A percentile compares a stretch with the other conserved stretches of the same genome.
These are phyloP conservation scores for Gerris lacustris DNA, from an alignment of 2,888 invertebrate genomes.

Conservation along the genomic window DNA sequence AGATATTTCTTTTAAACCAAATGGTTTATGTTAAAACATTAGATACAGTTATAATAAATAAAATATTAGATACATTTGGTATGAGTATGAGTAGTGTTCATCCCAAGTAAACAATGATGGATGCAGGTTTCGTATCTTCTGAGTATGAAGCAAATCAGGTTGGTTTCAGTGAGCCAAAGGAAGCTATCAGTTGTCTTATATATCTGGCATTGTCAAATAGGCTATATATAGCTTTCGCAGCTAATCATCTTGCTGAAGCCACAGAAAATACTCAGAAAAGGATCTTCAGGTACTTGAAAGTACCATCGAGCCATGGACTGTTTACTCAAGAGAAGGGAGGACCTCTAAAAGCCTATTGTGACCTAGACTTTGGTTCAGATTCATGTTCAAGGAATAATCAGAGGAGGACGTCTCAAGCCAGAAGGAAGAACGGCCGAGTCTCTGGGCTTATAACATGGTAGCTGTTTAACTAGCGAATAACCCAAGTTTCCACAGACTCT, in stretches of 20 bases:
- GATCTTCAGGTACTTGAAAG: slow-evolving; percentile 24
- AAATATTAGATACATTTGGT: slow-evolving; percentile 1
- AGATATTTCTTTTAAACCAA: not conserved
- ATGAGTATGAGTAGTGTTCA: not conserved
- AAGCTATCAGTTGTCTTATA: slow-evolving; percentile 28
- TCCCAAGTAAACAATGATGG: not conserved
- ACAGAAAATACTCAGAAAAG: slow-evolving; percentile 9
- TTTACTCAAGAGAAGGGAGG: not conserved
- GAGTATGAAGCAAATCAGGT: not conserved
- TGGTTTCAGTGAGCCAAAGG: not conserved
- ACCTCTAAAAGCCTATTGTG: slow-evolving; percentile 23
- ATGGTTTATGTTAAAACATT: no score
- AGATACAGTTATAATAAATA: no score
- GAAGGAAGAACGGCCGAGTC: not conserved
- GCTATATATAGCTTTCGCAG: slow-evolving; percentile 17
- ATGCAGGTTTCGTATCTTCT: not conserved
- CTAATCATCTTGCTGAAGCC: slow-evolving; percentile 16
- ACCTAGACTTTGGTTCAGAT: slow-evolving; percentile 26
- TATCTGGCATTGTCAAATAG: no score
- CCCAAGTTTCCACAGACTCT: not conserved
- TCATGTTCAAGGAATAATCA: slow-evolving; percentile 17
- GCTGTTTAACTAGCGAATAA: not conserved
- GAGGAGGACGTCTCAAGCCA: not conserved
- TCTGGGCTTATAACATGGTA: not conserved
- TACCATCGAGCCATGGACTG: slow-evolving; percentile 16